Evolutionary conservation across 2,888 invertebrate genomes (phyloP).

Genomic region (Lasioglossum pauxillum): DNA sequence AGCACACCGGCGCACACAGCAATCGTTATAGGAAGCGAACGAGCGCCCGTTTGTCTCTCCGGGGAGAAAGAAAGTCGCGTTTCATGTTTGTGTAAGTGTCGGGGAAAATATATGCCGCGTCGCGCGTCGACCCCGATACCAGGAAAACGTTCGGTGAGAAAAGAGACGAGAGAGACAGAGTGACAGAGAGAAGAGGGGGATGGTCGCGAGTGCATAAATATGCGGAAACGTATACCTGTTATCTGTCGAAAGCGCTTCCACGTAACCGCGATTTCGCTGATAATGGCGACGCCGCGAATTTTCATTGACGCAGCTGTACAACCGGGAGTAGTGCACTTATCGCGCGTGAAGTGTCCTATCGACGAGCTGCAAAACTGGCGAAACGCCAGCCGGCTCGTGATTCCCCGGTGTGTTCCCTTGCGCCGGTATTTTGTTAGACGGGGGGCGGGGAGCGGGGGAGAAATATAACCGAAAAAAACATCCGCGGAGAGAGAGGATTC

Average conservation of each 20-base stretch:
- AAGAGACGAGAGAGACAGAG: background rate
- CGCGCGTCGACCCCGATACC: background rate
- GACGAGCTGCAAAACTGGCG: conserved; percentile 66
- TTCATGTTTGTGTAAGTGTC: conserved; percentile 3
- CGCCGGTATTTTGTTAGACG: conserved; percentile 29
- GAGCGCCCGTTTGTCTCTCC: conserved; percentile 25
- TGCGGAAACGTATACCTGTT: conserved; percentile 42
- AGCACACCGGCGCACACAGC: background rate
- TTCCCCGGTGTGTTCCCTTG: conserved; percentile 22
- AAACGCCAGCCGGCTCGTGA: conserved; percentile 52
- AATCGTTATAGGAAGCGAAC: conserved; percentile 33
- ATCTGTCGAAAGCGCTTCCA: conserved; percentile 48
- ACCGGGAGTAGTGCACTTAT: conserved; percentile 64
- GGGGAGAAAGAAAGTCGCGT: conserved; percentile 31
- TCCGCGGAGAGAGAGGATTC: background rate
- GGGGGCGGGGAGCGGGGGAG: background rate
- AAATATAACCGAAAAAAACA: background rate
- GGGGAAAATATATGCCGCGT: background rate
- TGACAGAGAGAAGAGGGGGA: background rate
- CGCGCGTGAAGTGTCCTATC: conserved; percentile 67
- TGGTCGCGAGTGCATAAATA: conserved; percentile 36
- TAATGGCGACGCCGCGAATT: conserved; percentile 60
- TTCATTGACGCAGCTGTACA: conserved; percentile 61
- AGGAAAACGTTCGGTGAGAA: background rate
- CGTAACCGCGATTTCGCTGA: conserved; percentile 52